These are phyloP conservation scores for Diadema setosum DNA, from an alignment of 35 echinoderm and acorn worm species.

Conservation along the genomic window DNA sequence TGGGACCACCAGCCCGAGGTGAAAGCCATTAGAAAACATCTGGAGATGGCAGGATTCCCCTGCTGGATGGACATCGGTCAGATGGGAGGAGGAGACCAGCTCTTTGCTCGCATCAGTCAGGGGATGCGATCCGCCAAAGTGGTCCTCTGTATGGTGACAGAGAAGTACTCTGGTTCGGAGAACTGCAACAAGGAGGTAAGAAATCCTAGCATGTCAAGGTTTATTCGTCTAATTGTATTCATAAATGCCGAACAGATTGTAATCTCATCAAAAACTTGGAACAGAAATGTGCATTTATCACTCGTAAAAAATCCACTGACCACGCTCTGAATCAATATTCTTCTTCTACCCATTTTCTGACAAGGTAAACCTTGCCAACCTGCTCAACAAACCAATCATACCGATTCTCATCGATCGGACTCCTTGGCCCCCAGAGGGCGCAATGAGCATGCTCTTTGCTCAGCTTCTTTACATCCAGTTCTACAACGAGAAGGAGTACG, in stretches of 20 bases:
- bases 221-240: background rate
- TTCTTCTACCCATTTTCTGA: background rate
- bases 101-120: slow-evolving; percentile 86
- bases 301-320: background rate
- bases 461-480: slow-evolving; percentile 97
- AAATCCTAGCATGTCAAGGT: background rate
- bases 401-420: slow-evolving; percentile 85
- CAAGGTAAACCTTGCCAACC: slow-evolving; percentile 93
- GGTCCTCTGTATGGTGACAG: slow-evolving; percentile 88
- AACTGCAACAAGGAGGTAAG: slow-evolving; percentile 98
- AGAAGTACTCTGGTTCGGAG: slow-evolving; percentile 90
- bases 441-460: slow-evolving; percentile 98
- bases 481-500: slow-evolving; percentile 73
- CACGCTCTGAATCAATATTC: background rate
- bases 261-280: background rate
- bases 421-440: slow-evolving; percentile 88
- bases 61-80: slow-evolving; percentile 99
- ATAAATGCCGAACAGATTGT: background rate
- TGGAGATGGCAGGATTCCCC: slow-evolving; percentile 86
- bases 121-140: slow-evolving; percentile 91
- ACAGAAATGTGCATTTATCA: background rate
- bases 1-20: slow-evolving; percentile 93
- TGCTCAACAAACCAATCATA: slow-evolving; percentile 98
- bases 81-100: slow-evolving; percentile 95
- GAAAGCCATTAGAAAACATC: slow-evolving; percentile 73